Evolutionary conservation across 2,888 invertebrate species (phyloP).

Genomic region (Plagodis pulveraria): DNA sequence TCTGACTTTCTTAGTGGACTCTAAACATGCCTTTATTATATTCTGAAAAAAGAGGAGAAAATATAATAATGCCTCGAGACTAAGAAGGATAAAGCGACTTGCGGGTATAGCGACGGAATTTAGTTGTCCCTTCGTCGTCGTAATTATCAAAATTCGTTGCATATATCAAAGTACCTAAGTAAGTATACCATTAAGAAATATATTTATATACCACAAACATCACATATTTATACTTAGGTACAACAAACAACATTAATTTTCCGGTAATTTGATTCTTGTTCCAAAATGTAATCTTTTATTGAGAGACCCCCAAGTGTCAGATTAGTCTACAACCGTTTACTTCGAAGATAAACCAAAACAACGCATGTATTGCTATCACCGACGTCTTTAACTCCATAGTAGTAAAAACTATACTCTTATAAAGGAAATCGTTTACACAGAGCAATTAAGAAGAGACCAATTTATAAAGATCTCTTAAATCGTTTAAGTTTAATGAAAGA

Average conservation of each 20-base stretch:
- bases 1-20: too few species aligned
- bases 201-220: too few species aligned
- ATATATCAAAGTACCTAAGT: too few species aligned
- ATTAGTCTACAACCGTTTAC: conserved; percentile 2
- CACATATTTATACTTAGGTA: too few species aligned
- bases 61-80: too few species aligned
- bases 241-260: not conserved
- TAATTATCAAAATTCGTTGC: too few species aligned
- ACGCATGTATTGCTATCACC: conserved; percentile 12
- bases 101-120: too few species aligned
- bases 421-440: conserved; percentile 28
- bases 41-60: too few species aligned
- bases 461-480: conserved; percentile 20
- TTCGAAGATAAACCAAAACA: conserved; percentile 6
- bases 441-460: conserved; percentile 41
- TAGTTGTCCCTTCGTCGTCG: too few species aligned
- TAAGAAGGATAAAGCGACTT: too few species aligned
- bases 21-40: too few species aligned
- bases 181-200: too few species aligned
- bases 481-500: conserved; percentile 15
- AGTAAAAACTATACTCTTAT: conserved; percentile 26
- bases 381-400: conserved; percentile 12
- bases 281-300: conserved; percentile 6
- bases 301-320: conserved; percentile 3
- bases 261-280: conserved; percentile 2